Evolutionary conservation across 2,113 vertebrate genomes (phyloP), one percentile per base, ranked within the genome.

Genomic region (Mesitornis unicolor): DNA sequence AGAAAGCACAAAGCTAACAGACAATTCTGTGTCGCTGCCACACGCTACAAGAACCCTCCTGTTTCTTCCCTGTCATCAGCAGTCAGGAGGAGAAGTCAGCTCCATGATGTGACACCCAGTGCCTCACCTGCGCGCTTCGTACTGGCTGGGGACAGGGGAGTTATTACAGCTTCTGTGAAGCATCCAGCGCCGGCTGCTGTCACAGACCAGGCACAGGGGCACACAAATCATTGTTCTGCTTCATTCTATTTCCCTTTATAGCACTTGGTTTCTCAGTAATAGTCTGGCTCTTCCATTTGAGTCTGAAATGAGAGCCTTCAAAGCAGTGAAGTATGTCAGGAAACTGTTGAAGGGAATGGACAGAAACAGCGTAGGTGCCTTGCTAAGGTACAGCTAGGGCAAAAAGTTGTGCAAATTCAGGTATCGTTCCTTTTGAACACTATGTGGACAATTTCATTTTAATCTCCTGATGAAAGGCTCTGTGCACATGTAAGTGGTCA

Each of bases 351-450:
- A 54, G 25, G 48, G 70, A 31, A 73, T 40, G 69, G 53, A 53
- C 59, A 35, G 40, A 25, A 43, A 21, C n/a, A 31, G 51, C 0
- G 14, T 10, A 11, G 59, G 35, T 21, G 57, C 29, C n/a, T 57
- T 40, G 73, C 28, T 29, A 18, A n/a, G 59, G 47, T 25, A 33
- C 43, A 76, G 68, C 25, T 15, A 56, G 7, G 48, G 59, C 38
- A 59, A 63, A 40, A 40, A 4, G 48, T 22, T 6, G 50, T 9
- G 40, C 35, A n/a, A 28, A 40, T 50, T 7, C 59, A 67, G 35
- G 17, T 36, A 3, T 10, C 5, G 0, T 16, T 45, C 43, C 77
- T 38, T 22, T 3, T 9, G 10, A 31, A 53, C 10, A 29, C 35
- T 47, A 9, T 2, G 2, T 4, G 47, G 70, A 35, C 5, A 13